A percentile compares a stretch with the other conserved stretches of the same genome.
These are phyloP conservation scores for Brachionichthys hirsutus DNA, from an alignment of 2,113 vertebrate species.

Conservation along the genomic window DNA sequence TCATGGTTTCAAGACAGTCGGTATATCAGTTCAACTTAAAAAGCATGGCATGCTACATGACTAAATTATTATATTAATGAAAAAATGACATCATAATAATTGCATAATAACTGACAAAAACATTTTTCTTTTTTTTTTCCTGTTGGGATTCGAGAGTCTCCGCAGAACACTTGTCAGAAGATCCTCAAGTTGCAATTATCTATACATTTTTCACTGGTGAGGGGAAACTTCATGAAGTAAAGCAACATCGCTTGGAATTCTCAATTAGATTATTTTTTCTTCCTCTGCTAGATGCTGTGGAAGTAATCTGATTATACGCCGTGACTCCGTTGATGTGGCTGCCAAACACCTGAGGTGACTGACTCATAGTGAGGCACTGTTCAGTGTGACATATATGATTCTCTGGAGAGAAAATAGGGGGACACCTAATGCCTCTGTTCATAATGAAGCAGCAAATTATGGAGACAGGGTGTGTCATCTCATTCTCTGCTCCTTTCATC, in stretches of 20 bases:
- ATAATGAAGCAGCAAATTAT: slow-evolving; percentile 72
- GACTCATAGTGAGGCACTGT: slow-evolving; percentile 56
- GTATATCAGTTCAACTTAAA: too few relatives aligned
- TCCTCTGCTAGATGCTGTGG: slow-evolving; percentile 39
- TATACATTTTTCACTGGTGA: neutral
- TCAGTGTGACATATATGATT: slow-evolving; percentile 64
- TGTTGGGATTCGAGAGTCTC: slow-evolving; percentile 20
- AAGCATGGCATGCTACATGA: too few relatives aligned
- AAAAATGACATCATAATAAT: too few relatives aligned
- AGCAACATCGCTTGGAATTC: slow-evolving; percentile 33
- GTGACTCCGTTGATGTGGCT: slow-evolving; percentile 46
- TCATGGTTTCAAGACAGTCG: too few relatives aligned
- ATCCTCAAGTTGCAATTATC: neutral
- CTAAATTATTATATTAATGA: too few relatives aligned
- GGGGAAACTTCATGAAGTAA: slow-evolving; percentile 15
- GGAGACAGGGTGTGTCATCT: slow-evolving; percentile 78
- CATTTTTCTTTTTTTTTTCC: neutral
- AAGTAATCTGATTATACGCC: slow-evolving; percentile 56
- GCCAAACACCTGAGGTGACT: slow-evolving; percentile 72
- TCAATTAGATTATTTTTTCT: slow-evolving; percentile 32
- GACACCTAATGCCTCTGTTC: slow-evolving; percentile 69
- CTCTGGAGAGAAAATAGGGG: slow-evolving; percentile 39
- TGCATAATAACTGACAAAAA: neutral
- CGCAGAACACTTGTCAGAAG: slow-evolving; percentile 16
- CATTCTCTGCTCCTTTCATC: slow-evolving; percentile 75